Percentiles rank a stretch among this genome's conserved stretches.
These are phyloP conservation scores for Elegia similella DNA, from an alignment of 2,888 invertebrate genomes.

Conservation along the genomic window DNA sequence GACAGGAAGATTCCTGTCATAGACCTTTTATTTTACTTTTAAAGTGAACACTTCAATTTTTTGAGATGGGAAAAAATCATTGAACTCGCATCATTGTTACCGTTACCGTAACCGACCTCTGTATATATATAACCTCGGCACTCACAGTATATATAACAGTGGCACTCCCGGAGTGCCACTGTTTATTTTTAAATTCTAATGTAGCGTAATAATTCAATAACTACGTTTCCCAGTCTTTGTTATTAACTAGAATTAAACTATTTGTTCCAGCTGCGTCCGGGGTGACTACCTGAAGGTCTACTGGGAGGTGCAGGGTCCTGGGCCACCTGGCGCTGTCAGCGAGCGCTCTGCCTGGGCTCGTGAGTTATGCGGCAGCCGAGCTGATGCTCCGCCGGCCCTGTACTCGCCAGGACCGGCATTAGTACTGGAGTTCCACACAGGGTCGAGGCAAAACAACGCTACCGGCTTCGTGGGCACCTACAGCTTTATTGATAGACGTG, in stretches of 20 bases:
- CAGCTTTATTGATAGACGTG: constrained; percentile 89
- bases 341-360: constrained; percentile 89
- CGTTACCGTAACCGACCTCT: too few relatives aligned
- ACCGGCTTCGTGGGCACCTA: constrained; percentile 89
- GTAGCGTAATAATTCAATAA: background rate
- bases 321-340: constrained; percentile 86
- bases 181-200: too few relatives aligned
- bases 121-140: too few relatives aligned
- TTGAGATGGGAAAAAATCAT: too few relatives aligned
- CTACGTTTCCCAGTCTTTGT: background rate
- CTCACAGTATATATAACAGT: too few relatives aligned
- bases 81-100: too few relatives aligned
- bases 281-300: constrained; percentile 91
- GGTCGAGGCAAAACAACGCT: constrained; percentile 72
- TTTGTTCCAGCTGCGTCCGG: constrained; percentile 86
- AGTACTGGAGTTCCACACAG: constrained; percentile 88
- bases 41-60: too few relatives aligned
- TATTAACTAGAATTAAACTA: background rate
- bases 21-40: too few relatives aligned
- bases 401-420: constrained; percentile 89
- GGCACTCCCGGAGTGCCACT: too few relatives aligned
- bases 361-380: constrained; percentile 86
- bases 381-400: constrained; percentile 86
- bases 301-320: constrained; percentile 87
- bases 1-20: too few relatives aligned